Conservation (phyloP, 2,113 vertebrate species). For the Galbula dea region DNA sequence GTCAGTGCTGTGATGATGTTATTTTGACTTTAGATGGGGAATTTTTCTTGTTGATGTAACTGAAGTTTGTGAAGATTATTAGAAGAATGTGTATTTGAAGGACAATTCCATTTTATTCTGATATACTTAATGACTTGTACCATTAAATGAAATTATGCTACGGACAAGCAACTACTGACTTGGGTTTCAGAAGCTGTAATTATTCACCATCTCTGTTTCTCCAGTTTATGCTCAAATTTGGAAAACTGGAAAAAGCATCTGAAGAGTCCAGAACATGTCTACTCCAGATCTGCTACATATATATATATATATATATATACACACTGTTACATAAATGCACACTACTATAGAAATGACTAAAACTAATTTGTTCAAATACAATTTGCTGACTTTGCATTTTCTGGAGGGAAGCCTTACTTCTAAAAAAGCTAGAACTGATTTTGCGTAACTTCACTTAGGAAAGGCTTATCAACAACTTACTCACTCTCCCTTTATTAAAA, state of each 20-base stretch:
- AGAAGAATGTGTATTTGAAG: not conserved
- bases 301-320: not conserved
- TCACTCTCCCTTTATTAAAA: constrained; percentile 26
- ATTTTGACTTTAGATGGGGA: not conserved
- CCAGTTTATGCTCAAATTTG: not conserved
- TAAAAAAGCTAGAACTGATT: not conserved
- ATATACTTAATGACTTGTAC: not conserved
- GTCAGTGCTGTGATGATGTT: not conserved
- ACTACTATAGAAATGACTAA: not conserved
- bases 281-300: not conserved
- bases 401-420: not conserved
- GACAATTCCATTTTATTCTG: not conserved
- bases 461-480: not conserved
- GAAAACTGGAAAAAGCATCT: not conserved
- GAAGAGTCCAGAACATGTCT: not conserved
- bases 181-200: not conserved
- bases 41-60: not conserved
- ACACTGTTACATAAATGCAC: not conserved
- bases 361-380: not conserved
- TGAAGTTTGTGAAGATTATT: not conserved
- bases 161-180: not conserved
- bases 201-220: not conserved
- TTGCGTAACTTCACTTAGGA: not conserved
- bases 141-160: not conserved
- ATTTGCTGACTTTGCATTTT: not conserved